phyloP scores from a whole-genome alignment of 2,888 invertebrate genomes.

The Protodeltote pygarga region DNA sequence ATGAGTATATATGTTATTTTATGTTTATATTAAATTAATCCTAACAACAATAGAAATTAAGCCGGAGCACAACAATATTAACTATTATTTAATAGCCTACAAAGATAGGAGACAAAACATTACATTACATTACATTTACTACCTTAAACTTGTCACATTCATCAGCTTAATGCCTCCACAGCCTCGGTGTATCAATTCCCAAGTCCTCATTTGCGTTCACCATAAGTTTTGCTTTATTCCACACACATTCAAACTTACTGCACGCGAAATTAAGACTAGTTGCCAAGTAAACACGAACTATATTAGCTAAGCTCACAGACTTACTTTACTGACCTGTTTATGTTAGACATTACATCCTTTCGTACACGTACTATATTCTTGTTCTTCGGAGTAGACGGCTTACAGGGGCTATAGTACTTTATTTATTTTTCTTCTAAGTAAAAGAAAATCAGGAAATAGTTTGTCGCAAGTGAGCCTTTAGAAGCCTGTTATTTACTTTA shows the following conservation, averaged over 20 bases:
- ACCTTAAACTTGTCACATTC: constrained; percentile 37
- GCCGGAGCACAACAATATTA: constrained; percentile 35
- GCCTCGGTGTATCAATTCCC: constrained; percentile 53
- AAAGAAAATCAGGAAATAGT: constrained; percentile 48
- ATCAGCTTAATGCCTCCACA: constrained; percentile 47
- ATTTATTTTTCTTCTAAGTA: constrained; percentile 44
- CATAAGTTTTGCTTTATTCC: constrained; percentile 76
- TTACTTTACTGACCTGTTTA: constrained; percentile 74
- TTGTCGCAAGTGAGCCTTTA: constrained; percentile 32
- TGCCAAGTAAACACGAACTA: constrained; percentile 63
- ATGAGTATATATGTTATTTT: too few relatives aligned
- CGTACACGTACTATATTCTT: constrained; percentile 65
- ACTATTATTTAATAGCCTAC: constrained; percentile 20
- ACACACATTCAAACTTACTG: constrained; percentile 58
- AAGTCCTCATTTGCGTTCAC: constrained; percentile 77
- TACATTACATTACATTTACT: constrained; percentile 13
- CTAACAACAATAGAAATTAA: too few relatives aligned
- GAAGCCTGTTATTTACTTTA: constrained; percentile 32
- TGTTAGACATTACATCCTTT: constrained; percentile 67
- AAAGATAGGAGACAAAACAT: constrained; percentile 15
- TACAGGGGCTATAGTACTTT: constrained; percentile 46
- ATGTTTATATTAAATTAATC: too few relatives aligned
- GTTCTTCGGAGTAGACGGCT: constrained; percentile 52
- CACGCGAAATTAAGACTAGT: constrained; percentile 76
- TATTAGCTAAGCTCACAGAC: constrained; percentile 65